Evolutionary conservation across 2,797 vertebrate genomes (phyloP).

Genomic region (Gallinago solitaria): DNA sequence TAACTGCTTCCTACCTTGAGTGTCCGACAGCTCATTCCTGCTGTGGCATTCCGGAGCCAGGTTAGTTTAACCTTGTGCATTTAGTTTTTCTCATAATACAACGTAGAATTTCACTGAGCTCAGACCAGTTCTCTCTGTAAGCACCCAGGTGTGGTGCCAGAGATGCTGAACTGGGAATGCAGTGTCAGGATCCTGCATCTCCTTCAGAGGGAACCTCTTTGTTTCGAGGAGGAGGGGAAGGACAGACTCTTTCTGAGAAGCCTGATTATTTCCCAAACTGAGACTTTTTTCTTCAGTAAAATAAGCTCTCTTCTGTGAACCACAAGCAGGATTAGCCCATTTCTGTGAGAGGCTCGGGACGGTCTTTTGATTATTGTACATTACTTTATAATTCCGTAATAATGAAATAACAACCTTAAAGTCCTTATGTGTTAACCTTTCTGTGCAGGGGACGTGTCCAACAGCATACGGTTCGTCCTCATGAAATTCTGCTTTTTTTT

Average conservation of each 20-base stretch:
- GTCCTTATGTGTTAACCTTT: neutral
- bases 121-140: neutral
- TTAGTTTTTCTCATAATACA: neutral
- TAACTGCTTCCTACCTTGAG: neutral
- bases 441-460: neutral
- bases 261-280: neutral
- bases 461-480: neutral
- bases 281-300: neutral
- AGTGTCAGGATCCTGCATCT: neutral
- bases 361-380: neutral
- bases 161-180: neutral
- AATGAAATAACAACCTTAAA: neutral
- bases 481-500: slow-evolving; percentile 10
- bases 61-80: neutral
- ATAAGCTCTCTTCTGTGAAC: neutral
- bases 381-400: neutral
- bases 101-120: neutral
- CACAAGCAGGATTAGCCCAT: neutral
- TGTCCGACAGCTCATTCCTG: neutral
- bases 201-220: neutral
- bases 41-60: neutral
- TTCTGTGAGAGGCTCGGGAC: neutral
- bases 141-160: neutral
- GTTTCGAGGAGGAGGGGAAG: neutral
- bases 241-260: neutral